These are phyloP conservation scores for Trilocha varians DNA, from an alignment of 2,888 invertebrate genomes.

Conservation along the genomic window DNA sequence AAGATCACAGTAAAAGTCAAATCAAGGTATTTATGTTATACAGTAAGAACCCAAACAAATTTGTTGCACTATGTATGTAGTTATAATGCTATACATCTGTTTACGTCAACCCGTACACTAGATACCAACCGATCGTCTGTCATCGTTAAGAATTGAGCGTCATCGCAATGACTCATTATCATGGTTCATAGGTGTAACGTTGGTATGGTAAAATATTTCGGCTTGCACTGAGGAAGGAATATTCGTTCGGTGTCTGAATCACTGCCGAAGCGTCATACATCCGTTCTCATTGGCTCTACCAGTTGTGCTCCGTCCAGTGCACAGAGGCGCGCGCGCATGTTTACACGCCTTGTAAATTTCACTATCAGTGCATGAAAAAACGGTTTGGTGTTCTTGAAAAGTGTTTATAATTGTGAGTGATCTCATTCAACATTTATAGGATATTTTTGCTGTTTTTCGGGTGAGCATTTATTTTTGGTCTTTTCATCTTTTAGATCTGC, in stretches of 20 bases:
- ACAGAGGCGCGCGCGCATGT: slow-evolving; percentile 50
- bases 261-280: slow-evolving; percentile 31
- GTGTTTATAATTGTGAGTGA: slow-evolving; percentile 33
- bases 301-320: slow-evolving; percentile 26
- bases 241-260: slow-evolving; percentile 49
- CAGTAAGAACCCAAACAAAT: too few species aligned
- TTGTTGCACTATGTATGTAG: too few species aligned
- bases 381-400: slow-evolving; percentile 37
- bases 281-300: slow-evolving; percentile 35
- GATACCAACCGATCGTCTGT: too few species aligned
- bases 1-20: too few species aligned
- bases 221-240: slow-evolving; percentile 34
- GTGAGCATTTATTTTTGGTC: slow-evolving; percentile 18
- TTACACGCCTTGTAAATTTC: slow-evolving; percentile 38
- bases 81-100: too few species aligned
- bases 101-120: too few species aligned
- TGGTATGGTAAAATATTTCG: slow-evolving; percentile 25
- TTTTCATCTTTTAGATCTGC: not conserved
- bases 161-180: slow-evolving; percentile 39
- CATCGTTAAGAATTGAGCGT: slow-evolving; percentile 27
- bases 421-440: slow-evolving; percentile 15
- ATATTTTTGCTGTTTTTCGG: slow-evolving; percentile 20
- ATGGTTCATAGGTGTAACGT: slow-evolving; percentile 22
- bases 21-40: too few species aligned
- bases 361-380: slow-evolving; percentile 55